Evolutionary conservation across 2,113 vertebrate species (phyloP).

Genomic region (Chionis minor): DNA sequence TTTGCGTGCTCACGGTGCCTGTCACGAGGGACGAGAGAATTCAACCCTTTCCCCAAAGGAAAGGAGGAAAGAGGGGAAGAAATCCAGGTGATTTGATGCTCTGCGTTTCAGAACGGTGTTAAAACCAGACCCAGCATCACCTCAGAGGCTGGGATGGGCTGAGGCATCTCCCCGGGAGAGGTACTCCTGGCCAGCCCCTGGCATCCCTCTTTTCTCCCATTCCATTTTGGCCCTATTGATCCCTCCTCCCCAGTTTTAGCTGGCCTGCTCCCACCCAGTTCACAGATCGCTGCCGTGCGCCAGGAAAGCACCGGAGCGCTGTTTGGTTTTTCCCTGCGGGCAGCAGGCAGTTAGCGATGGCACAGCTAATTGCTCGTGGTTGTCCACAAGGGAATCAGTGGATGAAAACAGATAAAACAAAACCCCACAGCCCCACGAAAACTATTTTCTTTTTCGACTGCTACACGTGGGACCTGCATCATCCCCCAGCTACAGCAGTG

Average conservation of each 20-base stretch:
- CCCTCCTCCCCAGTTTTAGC: background rate
- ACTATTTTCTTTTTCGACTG: constrained; percentile 36
- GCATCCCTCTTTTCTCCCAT: background rate
- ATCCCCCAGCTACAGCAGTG: background rate
- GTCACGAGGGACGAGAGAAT: rapidly evolving
- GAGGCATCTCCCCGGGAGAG: background rate
- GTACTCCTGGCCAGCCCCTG: background rate
- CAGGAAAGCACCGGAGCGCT: background rate
- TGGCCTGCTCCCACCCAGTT: background rate
- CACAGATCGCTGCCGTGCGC: background rate
- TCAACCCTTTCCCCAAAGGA: background rate
- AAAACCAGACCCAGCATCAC: background rate
- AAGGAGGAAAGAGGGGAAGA: background rate
- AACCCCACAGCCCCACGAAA: background rate
- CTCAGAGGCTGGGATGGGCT: background rate
- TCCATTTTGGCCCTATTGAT: background rate
- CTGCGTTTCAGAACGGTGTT: background rate
- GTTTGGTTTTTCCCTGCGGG: background rate
- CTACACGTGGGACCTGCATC: background rate
- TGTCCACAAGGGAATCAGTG: background rate
- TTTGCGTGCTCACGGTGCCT: background rate
- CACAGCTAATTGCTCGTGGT: background rate
- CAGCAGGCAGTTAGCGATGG: background rate
- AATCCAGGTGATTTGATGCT: background rate
- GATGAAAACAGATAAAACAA: background rate